A percentile compares a stretch with the other conserved stretches of the same genome.
Evolutionary conservation across 2,797 vertebrate species (phyloP).

Genomic region (Pseudomugil tenellus): DNA sequence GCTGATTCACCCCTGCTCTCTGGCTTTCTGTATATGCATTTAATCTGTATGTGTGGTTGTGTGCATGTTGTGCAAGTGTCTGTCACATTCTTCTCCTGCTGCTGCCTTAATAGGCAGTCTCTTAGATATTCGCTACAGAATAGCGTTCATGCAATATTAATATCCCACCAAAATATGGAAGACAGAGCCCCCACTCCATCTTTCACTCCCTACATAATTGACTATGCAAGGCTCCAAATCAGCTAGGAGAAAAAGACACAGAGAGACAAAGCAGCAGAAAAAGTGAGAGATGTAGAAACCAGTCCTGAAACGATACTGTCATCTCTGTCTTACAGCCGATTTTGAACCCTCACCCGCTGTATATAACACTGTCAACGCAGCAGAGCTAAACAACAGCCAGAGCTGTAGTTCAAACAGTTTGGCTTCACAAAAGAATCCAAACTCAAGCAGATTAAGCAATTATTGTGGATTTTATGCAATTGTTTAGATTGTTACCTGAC

Average conservation of each 20-base stretch:
- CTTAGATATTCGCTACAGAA: constrained; percentile 86
- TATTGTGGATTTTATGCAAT: not conserved
- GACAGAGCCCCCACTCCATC: constrained; percentile 78
- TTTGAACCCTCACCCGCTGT: constrained; percentile 66
- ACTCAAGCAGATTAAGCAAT: constrained; percentile 13
- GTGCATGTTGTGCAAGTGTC: constrained; percentile 41
- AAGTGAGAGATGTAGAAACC: constrained; percentile 32
- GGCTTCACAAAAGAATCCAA: constrained; percentile 43
- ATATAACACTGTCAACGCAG: constrained; percentile 63
- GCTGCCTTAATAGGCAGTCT: constrained; percentile 81
- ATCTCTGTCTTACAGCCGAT: constrained; percentile 58
- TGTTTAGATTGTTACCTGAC: not conserved
- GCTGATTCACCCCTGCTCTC: constrained; percentile 61
- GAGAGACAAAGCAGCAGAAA: constrained; percentile 40
- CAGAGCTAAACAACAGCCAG: constrained; percentile 54
- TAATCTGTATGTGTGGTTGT: constrained; percentile 31
- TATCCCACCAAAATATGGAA: constrained; percentile 85
- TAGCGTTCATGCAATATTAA: constrained; percentile 87
- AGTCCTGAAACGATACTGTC: constrained; percentile 68
- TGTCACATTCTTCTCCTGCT: constrained; percentile 70
- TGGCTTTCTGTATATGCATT: constrained; percentile 31
- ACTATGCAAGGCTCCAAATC: constrained; percentile 85
- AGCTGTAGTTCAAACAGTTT: constrained; percentile 44
- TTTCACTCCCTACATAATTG: constrained; percentile 84
- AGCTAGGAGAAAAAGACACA: constrained; percentile 66